A percentile compares a stretch with the other conserved stretches of the same genome.
Conservation (phyloP, 2,113 vertebrate species). For the Morone chrysops region DNA sequence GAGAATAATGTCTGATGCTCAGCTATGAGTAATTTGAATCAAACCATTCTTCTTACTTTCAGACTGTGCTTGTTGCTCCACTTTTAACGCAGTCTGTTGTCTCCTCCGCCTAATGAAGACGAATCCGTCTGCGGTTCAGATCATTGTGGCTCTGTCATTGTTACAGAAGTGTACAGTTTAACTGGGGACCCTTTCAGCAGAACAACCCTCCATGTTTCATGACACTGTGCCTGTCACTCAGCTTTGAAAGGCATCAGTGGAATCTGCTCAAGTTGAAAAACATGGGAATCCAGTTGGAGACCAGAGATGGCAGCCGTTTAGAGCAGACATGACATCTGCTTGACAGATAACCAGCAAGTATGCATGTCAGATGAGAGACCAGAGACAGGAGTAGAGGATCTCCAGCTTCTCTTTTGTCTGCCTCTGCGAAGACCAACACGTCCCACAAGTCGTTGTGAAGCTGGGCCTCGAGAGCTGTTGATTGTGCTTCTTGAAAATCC, state of each 20-base stretch:
- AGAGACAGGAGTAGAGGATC: slow-evolving; percentile 51
- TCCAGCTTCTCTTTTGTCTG: slow-evolving; percentile 55
- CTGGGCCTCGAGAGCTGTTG: not conserved
- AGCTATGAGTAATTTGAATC: slow-evolving; percentile 44
- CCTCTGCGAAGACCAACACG: slow-evolving; percentile 28
- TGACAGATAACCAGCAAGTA: slow-evolving; percentile 73
- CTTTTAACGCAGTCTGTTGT: slow-evolving; percentile 28
- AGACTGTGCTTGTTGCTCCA: slow-evolving; percentile 36
- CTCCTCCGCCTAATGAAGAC: slow-evolving; percentile 60
- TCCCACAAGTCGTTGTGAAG: not conserved
- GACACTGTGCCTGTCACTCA: slow-evolving; percentile 73
- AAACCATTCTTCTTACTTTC: slow-evolving; percentile 41
- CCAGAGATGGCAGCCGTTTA: slow-evolving; percentile 78
- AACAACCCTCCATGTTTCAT: slow-evolving; percentile 42
- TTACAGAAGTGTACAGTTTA: slow-evolving; percentile 53
- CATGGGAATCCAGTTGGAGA: slow-evolving; percentile 72
- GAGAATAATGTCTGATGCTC: slow-evolving; percentile 48
- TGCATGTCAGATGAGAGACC: slow-evolving; percentile 76
- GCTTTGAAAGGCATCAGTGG: slow-evolving; percentile 64
- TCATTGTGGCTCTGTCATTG: slow-evolving; percentile 45
- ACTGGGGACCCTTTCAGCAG: slow-evolving; percentile 32
- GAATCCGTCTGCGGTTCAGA: slow-evolving; percentile 47
- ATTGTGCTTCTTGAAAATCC: not conserved
- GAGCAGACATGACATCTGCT: slow-evolving; percentile 74
- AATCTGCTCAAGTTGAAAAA: slow-evolving; percentile 78